phyloP scores from a whole-genome alignment of 1,140 invertebrate genomes.

The Carposina sasakii region DNA sequence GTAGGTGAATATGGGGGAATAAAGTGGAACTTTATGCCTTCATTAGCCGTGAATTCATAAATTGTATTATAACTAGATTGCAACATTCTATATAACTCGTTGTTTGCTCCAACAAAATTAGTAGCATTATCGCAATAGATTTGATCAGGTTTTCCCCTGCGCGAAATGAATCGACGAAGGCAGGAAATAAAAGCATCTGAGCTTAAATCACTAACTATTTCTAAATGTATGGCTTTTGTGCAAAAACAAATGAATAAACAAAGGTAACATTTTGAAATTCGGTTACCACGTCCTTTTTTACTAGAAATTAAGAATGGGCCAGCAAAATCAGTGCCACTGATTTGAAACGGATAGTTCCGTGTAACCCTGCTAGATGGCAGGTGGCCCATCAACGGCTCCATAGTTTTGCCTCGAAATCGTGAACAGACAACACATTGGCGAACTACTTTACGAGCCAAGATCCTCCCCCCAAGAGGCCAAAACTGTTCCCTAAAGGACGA shows the following conservation, averaged over 20 bases:
- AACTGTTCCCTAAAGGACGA: slow-evolving; percentile 1
- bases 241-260: slow-evolving; percentile 34
- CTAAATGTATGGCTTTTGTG: slow-evolving; percentile 30
- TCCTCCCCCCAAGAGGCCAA: slow-evolving; percentile 12
- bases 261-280: slow-evolving; percentile 29
- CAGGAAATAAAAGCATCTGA: slow-evolving; percentile 12
- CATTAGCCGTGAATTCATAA: background rate
- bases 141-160: slow-evolving; percentile 4
- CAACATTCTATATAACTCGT: background rate
- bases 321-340: slow-evolving; percentile 28
- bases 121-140: slow-evolving; percentile 16
- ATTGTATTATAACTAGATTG: background rate
- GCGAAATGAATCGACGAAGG: slow-evolving; percentile 11
- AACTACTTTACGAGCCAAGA: background rate
- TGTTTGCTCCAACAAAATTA: slow-evolving; percentile 15
- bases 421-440: slow-evolving; percentile 2
- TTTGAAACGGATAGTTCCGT: slow-evolving; percentile 14
- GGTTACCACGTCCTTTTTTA: slow-evolving; percentile 19
- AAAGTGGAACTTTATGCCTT: slow-evolving; percentile 2
- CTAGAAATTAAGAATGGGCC: slow-evolving; percentile 28
- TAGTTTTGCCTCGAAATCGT: slow-evolving; percentile 7
- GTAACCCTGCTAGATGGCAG: slow-evolving; percentile 6
- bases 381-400: slow-evolving; percentile 19
- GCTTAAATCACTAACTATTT: slow-evolving; percentile 13
- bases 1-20: background rate